Evolutionary conservation across 2,797 vertebrate species (phyloP).

Genomic region (Urosaurus nigricauda): DNA sequence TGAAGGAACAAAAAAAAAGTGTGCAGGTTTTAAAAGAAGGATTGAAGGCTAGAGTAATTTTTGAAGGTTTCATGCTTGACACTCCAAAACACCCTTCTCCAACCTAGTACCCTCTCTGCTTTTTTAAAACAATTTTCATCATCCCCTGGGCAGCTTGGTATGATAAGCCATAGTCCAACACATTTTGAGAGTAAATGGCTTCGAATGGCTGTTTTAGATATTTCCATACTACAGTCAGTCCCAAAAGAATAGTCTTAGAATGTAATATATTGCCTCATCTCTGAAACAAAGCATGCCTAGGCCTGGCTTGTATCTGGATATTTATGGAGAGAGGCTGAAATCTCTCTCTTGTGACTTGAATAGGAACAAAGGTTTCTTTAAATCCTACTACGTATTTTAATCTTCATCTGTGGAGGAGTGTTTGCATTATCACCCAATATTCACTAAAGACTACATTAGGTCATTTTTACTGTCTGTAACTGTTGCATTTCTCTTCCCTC

Average conservation of each 20-base stretch:
- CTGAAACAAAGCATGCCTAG: neutral
- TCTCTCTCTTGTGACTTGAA: too few relatives aligned
- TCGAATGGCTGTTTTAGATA: neutral
- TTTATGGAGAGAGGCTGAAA: too few relatives aligned
- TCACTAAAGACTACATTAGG: too few relatives aligned
- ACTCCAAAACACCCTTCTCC: neutral
- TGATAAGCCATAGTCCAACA: neutral
- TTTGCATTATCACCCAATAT: too few relatives aligned
- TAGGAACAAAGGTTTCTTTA: too few relatives aligned
- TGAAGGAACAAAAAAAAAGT: neutral
- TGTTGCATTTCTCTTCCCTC: too few relatives aligned
- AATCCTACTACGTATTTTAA: too few relatives aligned
- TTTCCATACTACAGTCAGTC: neutral
- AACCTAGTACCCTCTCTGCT: too few relatives aligned
- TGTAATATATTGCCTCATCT: neutral
- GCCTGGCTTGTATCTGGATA: neutral
- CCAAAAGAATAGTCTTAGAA: neutral
- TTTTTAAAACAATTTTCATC: too few relatives aligned
- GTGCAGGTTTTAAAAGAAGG: neutral
- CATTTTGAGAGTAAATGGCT: neutral
- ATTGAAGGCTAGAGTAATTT: neutral
- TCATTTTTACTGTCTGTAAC: too few relatives aligned
- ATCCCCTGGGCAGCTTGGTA: too few relatives aligned
- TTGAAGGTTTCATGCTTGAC: neutral
- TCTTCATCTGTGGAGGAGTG: too few relatives aligned